Conservation (phyloP, 2,113 vertebrate species). For the Lophochroa leadbeateri region DNA sequence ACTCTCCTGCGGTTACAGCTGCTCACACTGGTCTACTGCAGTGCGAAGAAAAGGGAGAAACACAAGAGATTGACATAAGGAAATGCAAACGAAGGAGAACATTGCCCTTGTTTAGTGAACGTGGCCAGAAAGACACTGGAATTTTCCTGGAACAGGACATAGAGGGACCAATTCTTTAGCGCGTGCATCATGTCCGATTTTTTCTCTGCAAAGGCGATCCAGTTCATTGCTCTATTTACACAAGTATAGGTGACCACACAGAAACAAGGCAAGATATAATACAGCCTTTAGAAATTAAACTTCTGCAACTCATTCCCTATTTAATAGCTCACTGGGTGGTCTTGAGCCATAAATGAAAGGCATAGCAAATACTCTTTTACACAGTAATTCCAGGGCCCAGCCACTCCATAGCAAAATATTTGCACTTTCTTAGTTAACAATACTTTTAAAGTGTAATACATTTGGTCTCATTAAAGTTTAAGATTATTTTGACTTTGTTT, state of each 20-base stretch:
- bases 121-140: background rate
- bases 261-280: background rate
- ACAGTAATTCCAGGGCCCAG: background rate
- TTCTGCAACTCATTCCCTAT: background rate
- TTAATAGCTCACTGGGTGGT: slow-evolving; percentile 6
- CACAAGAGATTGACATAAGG: background rate
- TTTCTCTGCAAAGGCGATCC: background rate
- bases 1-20: slow-evolving; percentile 22
- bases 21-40: background rate
- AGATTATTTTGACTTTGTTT: background rate
- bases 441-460: background rate
- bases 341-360: background rate
- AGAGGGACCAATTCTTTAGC: background rate
- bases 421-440: background rate
- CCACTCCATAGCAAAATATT: background rate
- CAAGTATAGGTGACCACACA: slow-evolving; percentile 8
- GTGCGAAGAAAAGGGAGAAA: background rate
- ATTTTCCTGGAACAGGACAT: background rate
- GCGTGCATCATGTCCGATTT: background rate
- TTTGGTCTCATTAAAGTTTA: background rate
- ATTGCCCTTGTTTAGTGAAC: background rate
- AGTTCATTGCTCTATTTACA: background rate
- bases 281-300: background rate
- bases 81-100: background rate
- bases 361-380: background rate